These are phyloP conservation scores for Thunnus albacares DNA, from an alignment of 2,797 vertebrate species.

Conservation along the genomic window DNA sequence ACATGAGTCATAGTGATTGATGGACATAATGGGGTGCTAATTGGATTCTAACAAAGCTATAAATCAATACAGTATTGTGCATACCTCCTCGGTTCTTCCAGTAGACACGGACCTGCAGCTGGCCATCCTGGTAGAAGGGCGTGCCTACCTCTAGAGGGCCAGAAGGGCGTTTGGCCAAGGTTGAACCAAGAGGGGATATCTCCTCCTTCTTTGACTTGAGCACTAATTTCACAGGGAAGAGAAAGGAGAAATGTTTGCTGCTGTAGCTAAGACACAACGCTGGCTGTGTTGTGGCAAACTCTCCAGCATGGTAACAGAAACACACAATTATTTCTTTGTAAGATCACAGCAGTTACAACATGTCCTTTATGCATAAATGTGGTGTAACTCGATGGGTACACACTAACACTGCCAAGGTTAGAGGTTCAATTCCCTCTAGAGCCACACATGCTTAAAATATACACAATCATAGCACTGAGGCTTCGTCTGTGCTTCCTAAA, in stretches of 20 bases:
- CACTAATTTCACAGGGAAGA: constrained; percentile 73
- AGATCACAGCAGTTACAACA: constrained; percentile 54
- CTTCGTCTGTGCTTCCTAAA: constrained; percentile 39
- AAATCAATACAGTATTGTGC: constrained; percentile 53
- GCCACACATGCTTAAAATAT: constrained; percentile 25
- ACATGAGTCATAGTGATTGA: constrained; percentile 69
- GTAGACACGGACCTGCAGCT: constrained; percentile 95
- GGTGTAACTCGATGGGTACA: constrained; percentile 47
- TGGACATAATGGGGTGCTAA: constrained; percentile 63
- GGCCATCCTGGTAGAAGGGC: constrained; percentile 93
- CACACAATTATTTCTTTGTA: constrained; percentile 69
- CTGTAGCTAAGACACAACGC: constrained; percentile 67
- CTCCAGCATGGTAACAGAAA: constrained; percentile 70
- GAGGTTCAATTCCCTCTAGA: constrained; percentile 60
- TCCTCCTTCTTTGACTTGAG: constrained; percentile 85
- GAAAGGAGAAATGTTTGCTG: constrained; percentile 66
- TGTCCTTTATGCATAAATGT: constrained; percentile 53
- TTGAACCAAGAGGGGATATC: constrained; percentile 76
- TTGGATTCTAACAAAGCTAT: constrained; percentile 59
- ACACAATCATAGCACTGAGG: constrained; percentile 27
- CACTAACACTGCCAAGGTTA: constrained; percentile 47
- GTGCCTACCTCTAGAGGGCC: constrained; percentile 92
- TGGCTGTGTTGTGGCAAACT: constrained; percentile 62
- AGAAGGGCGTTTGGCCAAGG: constrained; percentile 84
- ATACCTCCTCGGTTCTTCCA: constrained; percentile 95